Conservation (phyloP, 2,797 vertebrate species). For the Moxostoma hubbsi region DNA sequence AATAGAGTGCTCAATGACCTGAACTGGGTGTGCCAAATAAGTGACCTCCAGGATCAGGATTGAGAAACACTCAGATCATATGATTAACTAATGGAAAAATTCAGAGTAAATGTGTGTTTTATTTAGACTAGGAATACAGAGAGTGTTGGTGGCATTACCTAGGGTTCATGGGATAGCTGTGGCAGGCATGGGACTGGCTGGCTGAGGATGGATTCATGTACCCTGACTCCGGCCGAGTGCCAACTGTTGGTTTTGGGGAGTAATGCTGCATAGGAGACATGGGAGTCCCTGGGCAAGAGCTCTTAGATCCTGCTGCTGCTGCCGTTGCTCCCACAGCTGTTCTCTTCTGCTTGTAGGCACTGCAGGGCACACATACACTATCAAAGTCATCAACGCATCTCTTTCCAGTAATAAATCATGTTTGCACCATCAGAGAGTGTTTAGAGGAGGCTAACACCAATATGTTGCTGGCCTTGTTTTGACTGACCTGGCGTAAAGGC, state of each 20-base stretch:
- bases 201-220: constrained; percentile 83
- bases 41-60: too few species aligned
- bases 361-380: constrained; percentile 61
- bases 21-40: too few species aligned
- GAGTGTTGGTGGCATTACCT: constrained; percentile 70
- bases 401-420: background rate
- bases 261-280: constrained; percentile 87
- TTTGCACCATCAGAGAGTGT: background rate
- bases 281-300: constrained; percentile 81
- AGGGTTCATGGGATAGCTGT: constrained; percentile 74
- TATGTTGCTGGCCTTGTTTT: background rate
- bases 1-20: too few species aligned
- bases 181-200: constrained; percentile 70
- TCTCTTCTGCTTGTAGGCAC: constrained; percentile 92
- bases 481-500: constrained; percentile 93
- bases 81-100: too few species aligned
- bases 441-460: background rate
- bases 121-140: background rate
- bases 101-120: too few species aligned
- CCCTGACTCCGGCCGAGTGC: constrained; percentile 81
- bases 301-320: constrained; percentile 79
- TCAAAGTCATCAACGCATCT: background rate
- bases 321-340: constrained; percentile 63
- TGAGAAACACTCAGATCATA: too few species aligned
- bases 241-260: constrained; percentile 78